These are phyloP conservation scores for Acanthisitta chloris DNA, from an alignment of 2,113 vertebrate genomes.

Conservation along the genomic window DNA sequence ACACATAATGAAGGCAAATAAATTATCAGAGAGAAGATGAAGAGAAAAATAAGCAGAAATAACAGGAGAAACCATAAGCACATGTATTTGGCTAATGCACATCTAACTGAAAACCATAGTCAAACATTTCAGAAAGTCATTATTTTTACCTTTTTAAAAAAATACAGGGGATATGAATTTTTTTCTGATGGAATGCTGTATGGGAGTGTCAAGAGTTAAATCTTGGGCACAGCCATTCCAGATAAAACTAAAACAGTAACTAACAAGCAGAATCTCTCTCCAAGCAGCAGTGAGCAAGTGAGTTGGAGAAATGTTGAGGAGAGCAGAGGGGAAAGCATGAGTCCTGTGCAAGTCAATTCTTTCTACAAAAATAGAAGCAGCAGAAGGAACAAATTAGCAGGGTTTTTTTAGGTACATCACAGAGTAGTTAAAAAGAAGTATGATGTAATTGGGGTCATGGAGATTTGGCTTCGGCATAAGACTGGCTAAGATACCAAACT, in stretches of 20 bases:
- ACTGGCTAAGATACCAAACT: background rate
- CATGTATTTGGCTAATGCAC: background rate
- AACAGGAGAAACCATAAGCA: background rate
- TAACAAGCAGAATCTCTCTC: background rate
- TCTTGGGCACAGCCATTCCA: background rate
- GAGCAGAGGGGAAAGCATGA: background rate
- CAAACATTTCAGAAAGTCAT: background rate
- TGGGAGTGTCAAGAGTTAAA: background rate
- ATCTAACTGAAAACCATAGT: background rate
- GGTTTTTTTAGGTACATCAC: background rate
- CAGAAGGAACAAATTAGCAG: slow-evolving; percentile 35
- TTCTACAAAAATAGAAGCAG: slow-evolving; percentile 21
- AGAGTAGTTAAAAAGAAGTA: slow-evolving; percentile 1
- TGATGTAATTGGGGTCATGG: background rate
- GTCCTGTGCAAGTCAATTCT: background rate
- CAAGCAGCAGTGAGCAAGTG: background rate
- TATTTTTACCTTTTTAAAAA: background rate
- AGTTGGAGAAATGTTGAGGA: background rate
- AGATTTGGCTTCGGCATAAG: background rate
- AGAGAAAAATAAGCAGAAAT: background rate
- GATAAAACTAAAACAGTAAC: background rate
- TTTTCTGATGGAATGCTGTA: background rate
- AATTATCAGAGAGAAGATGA: background rate
- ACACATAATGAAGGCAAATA: background rate
- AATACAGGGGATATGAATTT: accelerated